Conservation (phyloP, 1,140 invertebrate species). For the Thaumatotibia leucotreta region DNA sequence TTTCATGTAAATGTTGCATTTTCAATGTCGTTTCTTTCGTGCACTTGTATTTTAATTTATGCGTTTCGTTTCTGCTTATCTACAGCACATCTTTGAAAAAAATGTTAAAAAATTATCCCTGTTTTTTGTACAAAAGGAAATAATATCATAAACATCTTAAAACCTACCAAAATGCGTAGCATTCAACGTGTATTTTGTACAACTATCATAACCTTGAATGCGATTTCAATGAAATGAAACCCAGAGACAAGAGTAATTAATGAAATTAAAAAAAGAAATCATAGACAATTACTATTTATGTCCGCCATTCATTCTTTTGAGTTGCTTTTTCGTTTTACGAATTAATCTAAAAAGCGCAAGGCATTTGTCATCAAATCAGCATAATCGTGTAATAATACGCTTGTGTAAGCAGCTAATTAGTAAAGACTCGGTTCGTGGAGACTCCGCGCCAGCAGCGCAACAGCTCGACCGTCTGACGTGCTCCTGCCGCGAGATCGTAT, state of each 20-base stretch:
- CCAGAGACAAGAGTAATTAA: conserved; percentile 33
- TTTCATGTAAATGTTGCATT: no score
- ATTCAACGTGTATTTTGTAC: no score
- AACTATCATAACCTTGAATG: neutral
- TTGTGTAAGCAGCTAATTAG: conserved; percentile 38
- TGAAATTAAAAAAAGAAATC: conserved; percentile 41
- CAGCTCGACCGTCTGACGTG: conserved; percentile 46
- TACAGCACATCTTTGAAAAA: no score
- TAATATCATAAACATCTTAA: no score
- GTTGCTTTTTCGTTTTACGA: conserved; percentile 75
- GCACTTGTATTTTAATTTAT: no score
- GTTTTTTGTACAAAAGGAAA: no score
- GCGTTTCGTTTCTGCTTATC: no score
- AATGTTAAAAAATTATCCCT: no score
- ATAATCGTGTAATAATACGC: conserved; percentile 53
- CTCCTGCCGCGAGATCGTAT: conserved; percentile 61
- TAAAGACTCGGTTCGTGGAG: conserved; percentile 32
- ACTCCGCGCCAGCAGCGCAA: conserved; percentile 35
- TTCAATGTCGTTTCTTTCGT: no score
- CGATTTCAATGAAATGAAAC: conserved; percentile 16
- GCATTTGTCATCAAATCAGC: conserved; percentile 67
- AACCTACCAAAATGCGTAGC: no score
- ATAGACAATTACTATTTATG: conserved; percentile 75
- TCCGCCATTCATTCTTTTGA: conserved; percentile 75
- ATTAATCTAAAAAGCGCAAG: conserved; percentile 51